Evolutionary conservation across 2,797 vertebrate genomes (phyloP).

Genomic region (Scolopax bukidnonensis): DNA sequence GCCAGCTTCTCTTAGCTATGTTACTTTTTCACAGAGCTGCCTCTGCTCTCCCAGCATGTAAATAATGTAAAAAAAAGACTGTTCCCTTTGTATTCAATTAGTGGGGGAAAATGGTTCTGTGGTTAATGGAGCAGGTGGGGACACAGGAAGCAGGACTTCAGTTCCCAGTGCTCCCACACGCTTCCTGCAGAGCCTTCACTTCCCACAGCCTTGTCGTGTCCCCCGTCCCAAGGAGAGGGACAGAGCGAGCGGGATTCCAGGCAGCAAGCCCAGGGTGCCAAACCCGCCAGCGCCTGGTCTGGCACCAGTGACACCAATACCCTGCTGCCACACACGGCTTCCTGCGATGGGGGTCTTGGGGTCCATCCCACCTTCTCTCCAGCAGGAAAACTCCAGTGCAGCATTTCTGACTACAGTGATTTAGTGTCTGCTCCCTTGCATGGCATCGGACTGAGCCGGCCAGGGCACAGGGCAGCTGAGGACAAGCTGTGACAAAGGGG

Average conservation of each 20-base stretch:
- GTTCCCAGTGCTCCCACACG: neutral
- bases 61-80: neutral
- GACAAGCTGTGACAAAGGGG: neutral
- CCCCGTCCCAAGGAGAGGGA: neutral
- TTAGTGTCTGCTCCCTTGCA: neutral
- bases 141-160: neutral
- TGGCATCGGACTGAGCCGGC: fast-evolving
- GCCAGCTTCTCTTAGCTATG: neutral
- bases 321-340: fast-evolving
- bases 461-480: fast-evolving
- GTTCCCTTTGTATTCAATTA: neutral
- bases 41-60: neutral
- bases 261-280: neutral
- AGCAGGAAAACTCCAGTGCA: neutral
- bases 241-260: neutral
- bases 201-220: neutral
- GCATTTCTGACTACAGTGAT: neutral
- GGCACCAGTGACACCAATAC: neutral
- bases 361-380: neutral
- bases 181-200: neutral
- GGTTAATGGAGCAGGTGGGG: neutral
- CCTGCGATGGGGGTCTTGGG: fast-evolving
- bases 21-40: neutral
- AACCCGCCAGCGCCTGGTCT: neutral
- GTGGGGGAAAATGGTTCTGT: neutral